Percentiles rank a stretch among this genome's conserved stretches.
Conservation (phyloP, 2,888 invertebrate species). For the Papilio protenor region DNA sequence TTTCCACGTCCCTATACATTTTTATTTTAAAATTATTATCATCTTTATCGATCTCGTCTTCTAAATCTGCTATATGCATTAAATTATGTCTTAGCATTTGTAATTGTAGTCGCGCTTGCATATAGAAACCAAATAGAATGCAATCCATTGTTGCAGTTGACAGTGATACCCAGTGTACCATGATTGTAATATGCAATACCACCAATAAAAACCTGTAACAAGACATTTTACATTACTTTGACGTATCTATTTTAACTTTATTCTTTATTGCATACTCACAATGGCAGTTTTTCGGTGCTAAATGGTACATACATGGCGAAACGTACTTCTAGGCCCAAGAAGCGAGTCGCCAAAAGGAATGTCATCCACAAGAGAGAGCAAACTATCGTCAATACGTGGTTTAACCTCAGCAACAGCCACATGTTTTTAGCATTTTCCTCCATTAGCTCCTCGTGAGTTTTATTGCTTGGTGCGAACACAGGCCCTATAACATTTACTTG, state of each 20-base stretch:
- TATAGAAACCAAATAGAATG: too few species aligned
- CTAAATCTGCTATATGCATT: too few species aligned
- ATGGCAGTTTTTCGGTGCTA: neutral
- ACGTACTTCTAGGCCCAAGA: neutral
- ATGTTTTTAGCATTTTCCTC: neutral
- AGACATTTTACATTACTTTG: neutral
- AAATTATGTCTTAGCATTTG: too few species aligned
- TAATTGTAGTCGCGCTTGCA: too few species aligned
- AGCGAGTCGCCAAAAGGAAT: neutral
- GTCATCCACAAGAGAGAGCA: neutral
- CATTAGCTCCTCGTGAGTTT: neutral
- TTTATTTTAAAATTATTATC: too few species aligned
- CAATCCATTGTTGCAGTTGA: too few species aligned
- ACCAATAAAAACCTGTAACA: constrained; percentile 1
- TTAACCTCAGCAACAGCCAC: neutral
- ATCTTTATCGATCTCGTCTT: too few species aligned
- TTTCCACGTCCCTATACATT: too few species aligned
- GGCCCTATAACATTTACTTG: neutral
- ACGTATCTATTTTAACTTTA: neutral
- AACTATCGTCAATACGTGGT: neutral
- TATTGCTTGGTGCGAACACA: neutral
- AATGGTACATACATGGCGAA: neutral
- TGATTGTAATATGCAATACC: neutral
- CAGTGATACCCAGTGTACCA: too few species aligned
- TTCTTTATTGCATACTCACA: neutral